Evolutionary conservation across 2,113 vertebrate species (phyloP).

Genomic region (Bolborhynchus lineola): DNA sequence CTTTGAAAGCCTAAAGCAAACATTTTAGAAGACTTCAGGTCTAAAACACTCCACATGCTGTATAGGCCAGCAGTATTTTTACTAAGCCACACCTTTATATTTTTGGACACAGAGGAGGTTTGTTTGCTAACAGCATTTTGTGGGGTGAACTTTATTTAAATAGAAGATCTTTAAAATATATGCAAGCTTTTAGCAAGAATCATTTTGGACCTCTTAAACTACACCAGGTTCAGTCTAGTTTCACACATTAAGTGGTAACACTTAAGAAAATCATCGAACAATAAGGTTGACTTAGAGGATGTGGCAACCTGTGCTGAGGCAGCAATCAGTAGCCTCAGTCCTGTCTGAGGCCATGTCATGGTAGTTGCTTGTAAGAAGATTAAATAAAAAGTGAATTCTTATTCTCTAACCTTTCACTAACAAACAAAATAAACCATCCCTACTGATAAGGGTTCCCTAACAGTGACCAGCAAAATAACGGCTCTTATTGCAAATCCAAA

Average conservation of each 20-base stretch:
- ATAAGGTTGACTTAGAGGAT: not conserved
- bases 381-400: not conserved
- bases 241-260: not conserved
- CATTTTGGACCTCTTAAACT: not conserved
- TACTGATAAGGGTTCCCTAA: not conserved
- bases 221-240: not conserved
- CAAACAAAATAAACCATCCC: not conserved
- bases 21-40: not conserved
- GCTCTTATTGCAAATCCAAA: not conserved
- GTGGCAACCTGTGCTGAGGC: not conserved
- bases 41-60: not conserved
- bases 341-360: fast-evolving
- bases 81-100: not conserved
- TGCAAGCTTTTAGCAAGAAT: not conserved
- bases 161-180: not conserved
- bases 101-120: not conserved
- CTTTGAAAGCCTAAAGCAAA: not conserved
- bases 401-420: not conserved
- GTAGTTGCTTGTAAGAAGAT: not conserved
- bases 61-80: not conserved
- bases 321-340: not conserved
- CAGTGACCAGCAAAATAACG: not conserved
- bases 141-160: not conserved
- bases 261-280: not conserved
- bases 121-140: not conserved